phyloP scores from a whole-genome alignment of 2,888 invertebrate genomes.

The Dioctria linearis region DNA sequence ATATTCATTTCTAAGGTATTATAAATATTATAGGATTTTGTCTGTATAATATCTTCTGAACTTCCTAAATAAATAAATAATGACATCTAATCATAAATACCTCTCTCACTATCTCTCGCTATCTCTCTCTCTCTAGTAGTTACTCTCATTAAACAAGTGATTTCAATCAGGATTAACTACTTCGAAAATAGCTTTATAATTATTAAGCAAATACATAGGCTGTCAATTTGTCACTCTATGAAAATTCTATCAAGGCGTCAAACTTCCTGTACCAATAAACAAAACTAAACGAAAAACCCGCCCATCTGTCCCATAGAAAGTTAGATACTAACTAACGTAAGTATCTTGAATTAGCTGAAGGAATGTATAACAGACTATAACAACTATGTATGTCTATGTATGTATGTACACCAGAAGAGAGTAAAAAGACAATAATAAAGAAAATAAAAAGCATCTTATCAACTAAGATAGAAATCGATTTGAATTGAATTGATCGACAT shows the following conservation, averaged over 20 bases:
- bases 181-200: constrained; percentile 1
- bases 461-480: neutral
- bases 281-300: neutral
- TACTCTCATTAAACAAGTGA: no score
- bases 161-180: neutral
- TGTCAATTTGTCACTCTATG: constrained; percentile 47
- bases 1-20: no score
- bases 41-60: no score
- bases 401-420: neutral
- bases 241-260: constrained; percentile 34
- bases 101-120: no score
- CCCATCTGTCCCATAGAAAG: neutral
- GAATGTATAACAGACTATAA: neutral
- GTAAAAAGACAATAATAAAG: constrained; percentile 10
- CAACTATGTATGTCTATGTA: no score
- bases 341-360: no score
- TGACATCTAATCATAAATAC: no score
- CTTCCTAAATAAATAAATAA: no score
- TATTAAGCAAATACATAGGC: constrained; percentile 29
- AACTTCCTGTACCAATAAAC: constrained; percentile 32
- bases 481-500: neutral
- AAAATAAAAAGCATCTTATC: no score
- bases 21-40: no score
- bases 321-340: neutral
- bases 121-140: no score